A percentile compares a stretch with the other conserved stretches of the same genome.
Conservation (phyloP, 2,113 vertebrate species). For the Picathartes gymnocephalus region DNA sequence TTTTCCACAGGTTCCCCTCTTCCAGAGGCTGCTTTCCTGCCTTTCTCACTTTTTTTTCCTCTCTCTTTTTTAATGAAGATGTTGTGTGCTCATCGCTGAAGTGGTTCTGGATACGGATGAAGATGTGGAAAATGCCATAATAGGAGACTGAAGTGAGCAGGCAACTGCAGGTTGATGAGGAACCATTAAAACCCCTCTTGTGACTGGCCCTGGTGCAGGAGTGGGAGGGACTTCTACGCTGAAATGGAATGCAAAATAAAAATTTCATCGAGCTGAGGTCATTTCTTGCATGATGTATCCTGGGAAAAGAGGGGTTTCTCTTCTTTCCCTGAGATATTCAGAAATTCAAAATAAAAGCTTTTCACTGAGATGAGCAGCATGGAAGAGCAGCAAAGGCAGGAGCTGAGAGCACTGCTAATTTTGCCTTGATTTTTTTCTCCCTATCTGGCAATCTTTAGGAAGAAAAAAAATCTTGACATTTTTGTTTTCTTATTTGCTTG, state of each 20-base stretch:
- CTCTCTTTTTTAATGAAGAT: conserved; percentile 12
- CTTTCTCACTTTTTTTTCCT: background rate
- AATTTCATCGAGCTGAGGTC: conserved; percentile 44
- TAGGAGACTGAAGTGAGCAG: background rate
- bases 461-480: background rate
- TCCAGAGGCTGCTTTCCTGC: background rate
- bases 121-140: background rate
- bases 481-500: conserved; percentile 46
- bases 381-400: background rate
- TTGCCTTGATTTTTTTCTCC: background rate
- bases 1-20: background rate
- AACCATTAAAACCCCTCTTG: background rate
- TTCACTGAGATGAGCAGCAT: background rate
- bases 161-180: background rate
- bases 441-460: conserved; percentile 5
- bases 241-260: conserved; percentile 44
- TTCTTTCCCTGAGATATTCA: background rate
- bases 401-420: fast-evolving
- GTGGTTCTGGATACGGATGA: conserved; percentile 12
- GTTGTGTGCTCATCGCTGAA: background rate
- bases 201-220: background rate
- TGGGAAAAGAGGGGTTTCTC: conserved; percentile 31
- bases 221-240: conserved; percentile 28
- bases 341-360: conserved; percentile 50
- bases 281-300: conserved; percentile 32